Base-by-base conservation (phyloP, 2,797 vertebrate species). In the Danio kyathit region DNA sequence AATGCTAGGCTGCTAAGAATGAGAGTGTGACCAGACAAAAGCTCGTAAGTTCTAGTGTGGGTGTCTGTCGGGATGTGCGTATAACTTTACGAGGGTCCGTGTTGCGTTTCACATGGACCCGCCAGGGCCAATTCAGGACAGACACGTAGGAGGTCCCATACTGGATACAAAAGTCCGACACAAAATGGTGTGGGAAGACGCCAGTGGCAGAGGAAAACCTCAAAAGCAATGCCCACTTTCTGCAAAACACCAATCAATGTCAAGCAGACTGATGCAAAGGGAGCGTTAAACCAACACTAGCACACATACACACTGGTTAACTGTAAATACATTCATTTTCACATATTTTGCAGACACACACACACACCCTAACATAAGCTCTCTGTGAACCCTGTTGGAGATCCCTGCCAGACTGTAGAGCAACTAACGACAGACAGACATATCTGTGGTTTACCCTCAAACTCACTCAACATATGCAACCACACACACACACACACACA, bases 21-120 rank as follows among this genome's bases (percentile, higher is more conserved):
- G 60, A 80, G 44, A n/a, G 38, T 43, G 57, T 72, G 67, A 60
- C 49, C 77, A 79, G 78, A 80, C 59, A 65, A 54, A 29, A 65
- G 49, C 69, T 52, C 41, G 7, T 19, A 57, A 73, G 59, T 38
- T 80, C 5, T 77, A 71, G 76, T 71, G 10, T 43, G 76, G 54
- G 65, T 70, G 74, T 17, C 74, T 65, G 38, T 59, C 1, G 6
- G 41, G 57, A 65, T 17, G 52, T 76, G 56, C 17, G 8, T 59
- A 57, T 73, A 54, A 84, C 83, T 93, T 93, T 91, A 91, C 8
- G 48, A 92, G 90, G 79, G 85, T 86, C 90, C 88, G 88, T 86
- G 72, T 52, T 19, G 67, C 19, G 67, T 74, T 86, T 84, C 79
- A 76, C 79, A 67, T 72, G 75, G 79, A 85, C 88, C 83, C 74